Evolutionary conservation across 2,888 invertebrate species (phyloP).

Genomic region (Aethes cnicana): DNA sequence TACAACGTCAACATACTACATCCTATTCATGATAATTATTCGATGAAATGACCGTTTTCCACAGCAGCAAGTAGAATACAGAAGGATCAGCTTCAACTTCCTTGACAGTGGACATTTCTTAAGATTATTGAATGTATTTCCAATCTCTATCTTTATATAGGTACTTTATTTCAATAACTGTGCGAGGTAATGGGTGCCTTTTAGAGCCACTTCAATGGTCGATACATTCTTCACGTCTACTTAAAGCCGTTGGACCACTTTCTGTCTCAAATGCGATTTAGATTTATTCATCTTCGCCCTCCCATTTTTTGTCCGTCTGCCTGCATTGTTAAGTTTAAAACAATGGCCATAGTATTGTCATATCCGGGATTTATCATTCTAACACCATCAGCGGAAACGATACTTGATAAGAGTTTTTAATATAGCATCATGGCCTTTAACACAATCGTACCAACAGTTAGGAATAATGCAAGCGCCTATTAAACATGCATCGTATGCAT

Average conservation of each 20-base stretch:
- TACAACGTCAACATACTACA: too few species aligned
- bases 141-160: not conserved
- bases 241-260: constrained; percentile 29
- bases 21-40: too few species aligned
- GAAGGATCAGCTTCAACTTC: too few species aligned
- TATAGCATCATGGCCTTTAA: constrained; percentile 63
- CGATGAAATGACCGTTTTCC: too few species aligned
- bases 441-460: constrained; percentile 16
- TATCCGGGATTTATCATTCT: constrained; percentile 80
- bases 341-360: constrained; percentile 71
- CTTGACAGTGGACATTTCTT: not conserved
- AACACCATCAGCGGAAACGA: constrained; percentile 78
- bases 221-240: constrained; percentile 24
- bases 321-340: constrained; percentile 73
- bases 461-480: constrained; percentile 33
- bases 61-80: too few species aligned
- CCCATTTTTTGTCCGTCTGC: constrained; percentile 67
- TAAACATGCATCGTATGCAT: constrained; percentile 28
- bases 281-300: constrained; percentile 71
- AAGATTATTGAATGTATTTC: not conserved
- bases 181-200: constrained; percentile 13
- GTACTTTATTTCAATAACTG: constrained; percentile 16
- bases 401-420: constrained; percentile 77
- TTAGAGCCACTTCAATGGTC: constrained; percentile 22
- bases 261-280: constrained; percentile 57